Evolutionary conservation across 35 echinoderm and acorn worm genomes (phyloP).

Genomic region (Eucidaris tribuloides): DNA sequence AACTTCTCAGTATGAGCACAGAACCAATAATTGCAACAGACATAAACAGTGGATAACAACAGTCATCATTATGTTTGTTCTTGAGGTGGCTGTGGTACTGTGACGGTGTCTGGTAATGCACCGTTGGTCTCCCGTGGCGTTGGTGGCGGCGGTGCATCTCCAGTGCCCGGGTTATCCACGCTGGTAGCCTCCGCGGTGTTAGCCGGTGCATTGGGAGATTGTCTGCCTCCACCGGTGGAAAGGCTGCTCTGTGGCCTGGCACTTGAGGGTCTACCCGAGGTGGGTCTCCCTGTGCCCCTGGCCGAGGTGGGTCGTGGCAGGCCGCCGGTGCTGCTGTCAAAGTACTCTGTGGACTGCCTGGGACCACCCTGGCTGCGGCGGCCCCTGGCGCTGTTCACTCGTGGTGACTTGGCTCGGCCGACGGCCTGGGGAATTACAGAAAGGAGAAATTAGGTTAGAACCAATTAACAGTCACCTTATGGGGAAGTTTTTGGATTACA

Average conservation of each 20-base stretch:
- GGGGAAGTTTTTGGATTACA: no score
- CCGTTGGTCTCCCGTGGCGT: not conserved
- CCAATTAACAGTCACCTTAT: no score
- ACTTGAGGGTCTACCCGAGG: not conserved
- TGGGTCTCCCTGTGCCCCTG: not conserved
- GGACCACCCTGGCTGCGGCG: not conserved
- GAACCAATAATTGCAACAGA: no score
- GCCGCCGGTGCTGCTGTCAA: not conserved
- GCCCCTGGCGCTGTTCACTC: constrained; percentile 2
- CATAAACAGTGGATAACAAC: no score
- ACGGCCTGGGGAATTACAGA: no score
- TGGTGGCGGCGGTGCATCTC: not conserved
- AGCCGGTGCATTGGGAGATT: not conserved
- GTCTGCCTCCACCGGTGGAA: not conserved
- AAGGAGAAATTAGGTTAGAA: no score
- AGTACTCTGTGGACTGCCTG: not conserved
- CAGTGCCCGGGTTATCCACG: not conserved
- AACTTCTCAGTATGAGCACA: no score
- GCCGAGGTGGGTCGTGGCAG: not conserved
- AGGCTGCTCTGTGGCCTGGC: not conserved
- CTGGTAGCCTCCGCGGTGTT: not conserved
- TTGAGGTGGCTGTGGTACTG: not conserved
- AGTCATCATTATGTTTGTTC: not conserved
- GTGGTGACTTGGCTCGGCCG: not conserved
- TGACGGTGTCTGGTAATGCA: not conserved